Evolutionary conservation across 2,113 vertebrate species (phyloP).

Genomic region (Deroptyus accipitrinus): DNA sequence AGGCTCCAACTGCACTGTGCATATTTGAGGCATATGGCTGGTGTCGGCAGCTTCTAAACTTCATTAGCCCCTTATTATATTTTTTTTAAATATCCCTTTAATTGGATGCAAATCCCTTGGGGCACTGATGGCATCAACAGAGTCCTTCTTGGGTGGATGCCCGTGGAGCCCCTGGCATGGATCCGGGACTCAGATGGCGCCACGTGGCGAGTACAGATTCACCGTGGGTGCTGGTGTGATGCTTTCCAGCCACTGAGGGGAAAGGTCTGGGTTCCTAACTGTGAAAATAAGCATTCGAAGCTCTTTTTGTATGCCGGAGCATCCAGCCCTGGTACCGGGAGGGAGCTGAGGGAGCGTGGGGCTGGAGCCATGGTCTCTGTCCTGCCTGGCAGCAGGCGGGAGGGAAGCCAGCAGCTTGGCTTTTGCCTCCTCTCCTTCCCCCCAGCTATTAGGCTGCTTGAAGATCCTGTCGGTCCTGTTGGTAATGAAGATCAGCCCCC

Average conservation of each 20-base stretch:
- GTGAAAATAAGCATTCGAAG: not conserved
- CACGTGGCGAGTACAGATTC: fast-evolving
- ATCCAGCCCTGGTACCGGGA: fast-evolving
- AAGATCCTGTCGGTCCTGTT: constrained; percentile 14
- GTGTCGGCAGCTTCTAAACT: constrained; percentile 25
- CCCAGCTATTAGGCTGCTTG: not conserved
- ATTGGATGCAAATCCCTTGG: not conserved
- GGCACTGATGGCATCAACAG: not conserved
- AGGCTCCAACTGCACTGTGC: not conserved
- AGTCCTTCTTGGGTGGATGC: not conserved
- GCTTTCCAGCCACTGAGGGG: not conserved
- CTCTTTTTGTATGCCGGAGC: not conserved
- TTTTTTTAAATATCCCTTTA: not conserved
- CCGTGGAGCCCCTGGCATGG: not conserved
- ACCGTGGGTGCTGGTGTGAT: not conserved
- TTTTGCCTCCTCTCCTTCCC: not conserved
- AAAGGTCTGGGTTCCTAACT: not conserved
- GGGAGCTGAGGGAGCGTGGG: not conserved
- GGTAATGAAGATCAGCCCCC: not conserved
- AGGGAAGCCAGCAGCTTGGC: not conserved
- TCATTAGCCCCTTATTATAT: not conserved
- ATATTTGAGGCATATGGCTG: constrained; percentile 3
- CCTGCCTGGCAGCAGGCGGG: not conserved
- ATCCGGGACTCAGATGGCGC: not conserved
- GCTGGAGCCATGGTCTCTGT: not conserved